Evolutionary conservation across 2,797 vertebrate species (phyloP), one percentile per base, ranked within the genome.

Genomic region (Ptychadena robeensis): DNA sequence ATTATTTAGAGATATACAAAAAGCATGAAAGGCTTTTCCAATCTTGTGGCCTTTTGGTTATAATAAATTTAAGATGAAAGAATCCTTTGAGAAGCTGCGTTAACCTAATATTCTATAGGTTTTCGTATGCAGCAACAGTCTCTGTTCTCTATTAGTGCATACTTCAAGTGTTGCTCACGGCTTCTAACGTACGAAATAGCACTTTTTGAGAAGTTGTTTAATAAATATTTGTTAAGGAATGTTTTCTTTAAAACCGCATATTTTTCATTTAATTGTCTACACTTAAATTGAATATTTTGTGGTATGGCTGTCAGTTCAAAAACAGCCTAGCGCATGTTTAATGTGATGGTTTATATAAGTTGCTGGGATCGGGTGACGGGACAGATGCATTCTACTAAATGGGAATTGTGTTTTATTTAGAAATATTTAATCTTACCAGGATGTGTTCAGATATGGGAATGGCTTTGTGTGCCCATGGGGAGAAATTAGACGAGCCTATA

Each of bases 21-120:
- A 93, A 82, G 90, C 85, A 88, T 91, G 86, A 90, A 90, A 92
- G 90, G 81, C 89, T 92, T 91, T 80, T 81, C 86, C 88, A 90
- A 93, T 91, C 87, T 87, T 90, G 90, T 90, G 91, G 92, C 91
- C 92, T 92, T 95, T 95, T 91, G 88, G 87, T 87, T 85, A 88
- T 95, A 96, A 95, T 95, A 92, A 91, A 90, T 96, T 96, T 94
- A 96, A 96, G 94, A 95, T 95, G 95, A 93, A 87, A 86, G 85
- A 81, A 81, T 92, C 88, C 92, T 94, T 92, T 91, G 93, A 95
- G 91, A 85, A 67, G 82, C 86, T 90, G 88, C 91, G 91, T 80
- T 88, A 87, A 90, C 86, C 86, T 88, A 85, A 83, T 87, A 83
- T 88, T 31, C 72, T 88, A 89, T 89, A 82, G 74, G 35, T 85